Base-by-base conservation (phyloP, 1,140 invertebrate genomes). In the Aphaenogaster floridana region DNA sequence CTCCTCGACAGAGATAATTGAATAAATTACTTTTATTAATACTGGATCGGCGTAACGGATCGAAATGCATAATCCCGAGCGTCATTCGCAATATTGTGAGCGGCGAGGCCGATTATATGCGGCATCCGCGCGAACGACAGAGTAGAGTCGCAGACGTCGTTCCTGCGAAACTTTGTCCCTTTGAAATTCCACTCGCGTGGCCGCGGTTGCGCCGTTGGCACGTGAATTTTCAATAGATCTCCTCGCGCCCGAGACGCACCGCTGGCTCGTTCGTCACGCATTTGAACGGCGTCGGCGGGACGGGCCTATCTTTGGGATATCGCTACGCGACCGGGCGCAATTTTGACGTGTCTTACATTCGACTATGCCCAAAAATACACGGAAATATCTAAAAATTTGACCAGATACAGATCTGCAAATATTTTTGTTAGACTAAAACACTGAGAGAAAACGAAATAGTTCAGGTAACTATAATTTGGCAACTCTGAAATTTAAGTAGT, bases 181-280 rank as follows among this genome's bases (percentile, higher is more conserved):
- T 90, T 81, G 64, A 54, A 80, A 91, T 91, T 90, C 90, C 77
- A 57, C 11, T 7, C 90, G 85, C 90, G 89, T 68, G 68, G 77
- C 42, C 64, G 21, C 13, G 48, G 77, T 90, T 89, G 89, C 84
- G 89, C 87, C 85, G 86, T 78, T 90, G 91, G 90, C 91, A 91
- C 91, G 90, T 91, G 91, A 90, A 77, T 83, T 90, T 86, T 91
- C 83, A 88, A 91, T 86, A 76, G 80, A 83, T 86, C 81, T 85
- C 59, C 68, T 87, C 69, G 88, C 39, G 34, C 59, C 42, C 54
- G 17, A 79, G 74, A 66, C 50, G 13, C 61, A 34, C 34, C 28
- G 39, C 69, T 48, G 28, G 69, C 34, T 34, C 54, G 80, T 59
- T 15, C 36, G 63, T 80, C 48, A 69, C 57, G 57, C 66, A 69